Conservation (phyloP, 1,140 invertebrate genomes). For the Portunus trituberculatus region DNA sequence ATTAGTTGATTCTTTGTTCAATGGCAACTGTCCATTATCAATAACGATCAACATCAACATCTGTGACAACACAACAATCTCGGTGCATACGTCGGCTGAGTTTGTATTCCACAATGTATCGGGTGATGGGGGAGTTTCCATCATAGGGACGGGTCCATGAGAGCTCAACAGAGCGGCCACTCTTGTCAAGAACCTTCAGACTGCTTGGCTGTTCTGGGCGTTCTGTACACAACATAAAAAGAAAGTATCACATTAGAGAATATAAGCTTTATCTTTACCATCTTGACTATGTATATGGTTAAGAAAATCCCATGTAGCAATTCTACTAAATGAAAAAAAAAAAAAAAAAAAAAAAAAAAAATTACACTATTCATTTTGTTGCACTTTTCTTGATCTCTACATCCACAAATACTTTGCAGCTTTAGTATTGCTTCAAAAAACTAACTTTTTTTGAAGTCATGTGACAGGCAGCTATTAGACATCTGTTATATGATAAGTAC, state of each 20-base stretch:
- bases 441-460: too few relatives aligned
- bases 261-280: background rate
- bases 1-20: background rate
- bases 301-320: too few relatives aligned
- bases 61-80: background rate
- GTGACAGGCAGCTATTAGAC: too few relatives aligned
- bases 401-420: too few relatives aligned
- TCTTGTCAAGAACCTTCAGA: constrained; percentile 94
- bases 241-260: background rate
- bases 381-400: too few relatives aligned
- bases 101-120: constrained; percentile 96
- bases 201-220: constrained; percentile 95
- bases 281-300: background rate
- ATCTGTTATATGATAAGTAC: too few relatives aligned
- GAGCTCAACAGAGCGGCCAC: constrained; percentile 92
- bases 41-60: background rate
- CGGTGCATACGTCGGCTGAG: constrained; percentile 89
- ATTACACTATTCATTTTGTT: background rate
- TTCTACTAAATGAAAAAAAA: background rate
- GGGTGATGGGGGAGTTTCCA: constrained; percentile 95
- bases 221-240: constrained; percentile 84
- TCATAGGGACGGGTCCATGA: constrained; percentile 96
- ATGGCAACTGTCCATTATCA: background rate
- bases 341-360: background rate
- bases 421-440: too few relatives aligned